Conservation (phyloP, 2,113 vertebrate species). For the Cephalopterus ornatus region DNA sequence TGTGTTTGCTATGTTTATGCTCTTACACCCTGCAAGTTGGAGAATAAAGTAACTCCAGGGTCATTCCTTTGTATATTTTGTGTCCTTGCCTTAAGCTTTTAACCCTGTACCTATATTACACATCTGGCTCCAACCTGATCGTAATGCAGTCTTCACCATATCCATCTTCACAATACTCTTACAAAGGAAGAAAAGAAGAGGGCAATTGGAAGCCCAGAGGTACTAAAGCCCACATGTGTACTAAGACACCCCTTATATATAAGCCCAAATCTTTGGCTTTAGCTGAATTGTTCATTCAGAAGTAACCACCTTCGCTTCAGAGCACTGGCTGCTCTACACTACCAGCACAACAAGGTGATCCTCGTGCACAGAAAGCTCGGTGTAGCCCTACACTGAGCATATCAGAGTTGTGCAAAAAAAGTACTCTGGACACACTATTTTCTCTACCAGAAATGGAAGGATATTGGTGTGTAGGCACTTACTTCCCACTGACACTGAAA, state of each 20-base stretch:
- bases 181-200: not conserved
- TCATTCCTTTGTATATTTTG: not conserved
- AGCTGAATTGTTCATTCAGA: not conserved
- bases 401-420: not conserved
- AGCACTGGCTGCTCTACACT: not conserved
- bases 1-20: not conserved
- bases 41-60: not conserved
- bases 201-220: not conserved
- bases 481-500: fast-evolving
- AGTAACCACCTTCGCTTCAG: not conserved
- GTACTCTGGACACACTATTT: not conserved
- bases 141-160: fast-evolving
- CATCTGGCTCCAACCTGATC: not conserved
- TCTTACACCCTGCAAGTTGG: not conserved
- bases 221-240: fast-evolving
- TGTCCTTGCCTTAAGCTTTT: not conserved
- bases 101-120: not conserved
- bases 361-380: not conserved
- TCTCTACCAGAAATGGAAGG: not conserved
- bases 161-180: not conserved
- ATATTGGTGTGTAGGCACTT: not conserved
- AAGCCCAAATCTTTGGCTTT: not conserved
- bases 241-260: not conserved
- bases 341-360: not conserved
- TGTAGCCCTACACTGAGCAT: not conserved